Base-by-base conservation (phyloP, 2,797 vertebrate genomes). In the Hapalemur alaotrensis region DNA sequence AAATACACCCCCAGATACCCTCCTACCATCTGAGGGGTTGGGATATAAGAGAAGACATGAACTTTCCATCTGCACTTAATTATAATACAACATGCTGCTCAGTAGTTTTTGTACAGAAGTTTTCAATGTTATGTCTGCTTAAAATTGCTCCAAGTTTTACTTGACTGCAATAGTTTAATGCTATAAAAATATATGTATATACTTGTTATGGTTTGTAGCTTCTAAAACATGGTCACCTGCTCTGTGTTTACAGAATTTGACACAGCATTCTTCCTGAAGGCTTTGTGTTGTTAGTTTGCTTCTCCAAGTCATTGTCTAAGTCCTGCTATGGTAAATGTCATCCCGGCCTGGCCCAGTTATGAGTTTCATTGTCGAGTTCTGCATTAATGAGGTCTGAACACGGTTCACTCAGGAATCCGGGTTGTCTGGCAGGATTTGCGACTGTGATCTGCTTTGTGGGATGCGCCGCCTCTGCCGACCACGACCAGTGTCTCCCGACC, bases 261-360 rank as follows among this genome's bases (percentile, higher is more conserved):
- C 25, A 28, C 6, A 25, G 54, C 17, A 57, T 18, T 41, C 4
- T 52, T 41, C 23, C 41, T 22, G 79, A 65, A 38, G 82, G 50
- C 41, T 22, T 61, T 84, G 12, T 5, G 23, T 52, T 30, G 17
- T 41, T 22, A 32, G 3, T 52, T 61, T 48, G 32, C 43, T n/a
- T 70, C 89, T 84, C 63, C 46, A 52, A 63, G 20, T 50, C 35
- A 5, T 73, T 32, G 69, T 61, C 10, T 15, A 81, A 76, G 32
- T 69, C 43, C 43, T 4, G 5, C 46, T 30, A 1, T 6, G 57
- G n/a, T 22, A 15, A 25, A 11, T 0, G 5, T 57, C 59, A n/a
- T 43, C 25, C 20, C 32, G 14, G 41, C 35, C 32, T 35, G 25
- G 3, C 72, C 7, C 22, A 15, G 20, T 43, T 25, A 38, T 46